phyloP scores from a whole-genome alignment of 2,888 invertebrate species.

The Argyresthia goedartella region DNA sequence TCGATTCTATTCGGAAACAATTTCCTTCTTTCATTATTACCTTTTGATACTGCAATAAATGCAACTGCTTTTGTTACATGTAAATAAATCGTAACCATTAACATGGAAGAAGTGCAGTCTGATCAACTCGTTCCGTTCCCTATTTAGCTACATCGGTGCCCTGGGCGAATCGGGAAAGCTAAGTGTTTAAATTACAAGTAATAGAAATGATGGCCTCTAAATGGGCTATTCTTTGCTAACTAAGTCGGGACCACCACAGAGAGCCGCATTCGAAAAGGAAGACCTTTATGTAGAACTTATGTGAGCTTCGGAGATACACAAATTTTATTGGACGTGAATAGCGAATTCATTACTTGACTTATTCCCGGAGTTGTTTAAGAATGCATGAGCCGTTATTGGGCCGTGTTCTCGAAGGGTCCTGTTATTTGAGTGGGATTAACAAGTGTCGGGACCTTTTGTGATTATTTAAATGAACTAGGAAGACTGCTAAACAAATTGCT shows the following conservation, averaged over 20 bases:
- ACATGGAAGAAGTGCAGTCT: constrained; percentile 4
- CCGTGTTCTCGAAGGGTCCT: not conserved
- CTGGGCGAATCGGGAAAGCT: constrained; percentile 28
- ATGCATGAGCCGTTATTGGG: not conserved
- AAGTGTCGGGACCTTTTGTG: constrained; percentile 1
- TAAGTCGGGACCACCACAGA: constrained; percentile 34
- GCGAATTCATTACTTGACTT: not conserved
- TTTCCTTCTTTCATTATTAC: not conserved
- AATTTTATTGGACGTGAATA: not conserved
- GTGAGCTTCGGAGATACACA: not conserved
- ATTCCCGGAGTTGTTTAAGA: not conserved
- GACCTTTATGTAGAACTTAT: not conserved
- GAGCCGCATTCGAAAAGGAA: constrained; percentile 15
- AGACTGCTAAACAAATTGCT: constrained; percentile 27
- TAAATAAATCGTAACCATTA: not conserved
- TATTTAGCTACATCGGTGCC: constrained; percentile 25
- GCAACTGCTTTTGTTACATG: not conserved
- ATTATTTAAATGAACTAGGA: constrained; percentile 12
- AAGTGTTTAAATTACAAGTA: constrained; percentile 36
- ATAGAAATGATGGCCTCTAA: constrained; percentile 43
- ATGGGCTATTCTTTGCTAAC: constrained; percentile 35
- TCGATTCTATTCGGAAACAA: constrained; percentile 1
- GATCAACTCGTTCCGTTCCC: constrained; percentile 21
- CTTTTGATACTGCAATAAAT: not conserved
- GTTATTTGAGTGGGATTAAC: constrained; percentile 3